Evolutionary conservation across 2,888 invertebrate species (phyloP), one percentile per base, ranked within the genome.

Genomic region (Odontomyia ornata): DNA sequence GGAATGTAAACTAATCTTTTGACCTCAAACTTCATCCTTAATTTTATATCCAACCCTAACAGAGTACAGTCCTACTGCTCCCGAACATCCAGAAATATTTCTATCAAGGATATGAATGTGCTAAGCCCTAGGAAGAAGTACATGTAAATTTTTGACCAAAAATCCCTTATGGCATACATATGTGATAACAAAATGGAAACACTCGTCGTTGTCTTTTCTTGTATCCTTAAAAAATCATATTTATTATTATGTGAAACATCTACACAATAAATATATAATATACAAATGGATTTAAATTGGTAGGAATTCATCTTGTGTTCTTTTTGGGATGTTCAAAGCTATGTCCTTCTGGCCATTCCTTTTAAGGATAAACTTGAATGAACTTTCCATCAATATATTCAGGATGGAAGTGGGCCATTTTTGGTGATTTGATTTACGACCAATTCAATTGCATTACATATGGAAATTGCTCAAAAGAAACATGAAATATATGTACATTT

Each of bases 131-230:
- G 5, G 9, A 36, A 36, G 36, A 36, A 36, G 9, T 36, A 62
- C 27, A 69, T 69, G 69, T 69, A 69, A 69, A 69, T 69, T 69
- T 69, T 46, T 47, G 69, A 69, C 69, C 69, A 69, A 27, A 69
- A 69, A 46, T 69, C 69, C 69, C 69, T 46, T 15, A 69, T 69
- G 69, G 47, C 47, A 46, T 36, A 43, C n/a, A n/a, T 36, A 36
- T 36, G 36, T 46, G 69, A 69, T 69, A 69, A 46, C 69, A 69
- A 69, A 69, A 69, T 23, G 23, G 46, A n/a, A 69, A 46, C 65
- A 67, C 46, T 43, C 9, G 0, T 69, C 11, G 23, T 23, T 36
- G 36, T 9, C 21, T 69, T 21, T 46, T 27, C 27, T 27, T 65
- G 30, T 60, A 36, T 36, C 36, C 36, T 36, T 36, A 36, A 36